These are phyloP conservation scores for Alces alces DNA, from an alignment of 2,113 vertebrate genomes.

Conservation along the genomic window DNA sequence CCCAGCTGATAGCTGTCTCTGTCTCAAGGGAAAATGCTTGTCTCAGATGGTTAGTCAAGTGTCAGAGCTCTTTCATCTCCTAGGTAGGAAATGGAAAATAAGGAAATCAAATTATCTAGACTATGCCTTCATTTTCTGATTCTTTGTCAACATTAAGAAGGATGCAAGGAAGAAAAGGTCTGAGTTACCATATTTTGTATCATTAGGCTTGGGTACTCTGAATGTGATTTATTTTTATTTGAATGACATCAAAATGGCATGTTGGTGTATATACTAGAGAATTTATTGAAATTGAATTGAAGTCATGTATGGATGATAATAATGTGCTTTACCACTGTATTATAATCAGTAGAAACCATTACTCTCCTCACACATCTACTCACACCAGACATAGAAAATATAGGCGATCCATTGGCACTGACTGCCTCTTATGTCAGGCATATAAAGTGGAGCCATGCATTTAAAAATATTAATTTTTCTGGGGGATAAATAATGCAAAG, in stretches of 20 bases:
- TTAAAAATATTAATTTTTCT: background rate
- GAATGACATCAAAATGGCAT: background rate
- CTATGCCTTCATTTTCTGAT: background rate
- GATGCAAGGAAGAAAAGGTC: background rate
- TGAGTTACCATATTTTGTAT: background rate
- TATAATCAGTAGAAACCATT: background rate
- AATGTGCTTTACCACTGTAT: background rate
- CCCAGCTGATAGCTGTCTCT: conserved; percentile 8
- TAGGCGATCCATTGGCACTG: background rate
- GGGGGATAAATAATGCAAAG: background rate
- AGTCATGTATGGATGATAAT: background rate
- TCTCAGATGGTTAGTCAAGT: conserved; percentile 43
- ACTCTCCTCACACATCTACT: background rate
- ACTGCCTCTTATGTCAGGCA: background rate
- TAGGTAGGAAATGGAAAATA: conserved; percentile 48
- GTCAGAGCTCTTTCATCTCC: conserved; percentile 16
- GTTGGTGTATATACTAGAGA: background rate
- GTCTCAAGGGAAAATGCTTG: background rate
- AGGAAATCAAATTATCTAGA: conserved; percentile 50
- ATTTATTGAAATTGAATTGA: background rate
- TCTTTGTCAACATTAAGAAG: conserved; percentile 41
- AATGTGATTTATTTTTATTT: conserved; percentile 33
- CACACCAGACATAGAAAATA: background rate
- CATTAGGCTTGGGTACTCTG: background rate
- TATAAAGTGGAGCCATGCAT: background rate